phyloP scores from a whole-genome alignment of 2,113 vertebrate genomes.

The Carassius auratus region DNA sequence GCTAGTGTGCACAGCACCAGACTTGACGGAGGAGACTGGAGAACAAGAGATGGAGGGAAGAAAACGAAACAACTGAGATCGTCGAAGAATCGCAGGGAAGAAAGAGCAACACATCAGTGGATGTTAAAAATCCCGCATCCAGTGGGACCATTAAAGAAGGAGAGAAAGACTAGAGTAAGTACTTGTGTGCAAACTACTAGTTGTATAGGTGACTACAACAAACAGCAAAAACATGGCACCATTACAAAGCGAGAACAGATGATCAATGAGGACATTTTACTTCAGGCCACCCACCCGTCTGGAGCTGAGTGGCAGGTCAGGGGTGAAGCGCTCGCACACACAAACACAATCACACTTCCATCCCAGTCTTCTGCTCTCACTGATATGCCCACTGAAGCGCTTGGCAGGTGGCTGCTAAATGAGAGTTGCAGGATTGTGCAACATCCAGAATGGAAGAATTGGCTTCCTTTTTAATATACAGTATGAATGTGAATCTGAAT shows the following conservation, averaged over 20 bases:
- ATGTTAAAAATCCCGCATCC: neutral
- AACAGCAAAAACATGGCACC: slow-evolving; percentile 45
- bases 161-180: slow-evolving; percentile 36
- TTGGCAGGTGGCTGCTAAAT: slow-evolving; percentile 16
- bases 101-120: neutral
- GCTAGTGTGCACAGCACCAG: neutral
- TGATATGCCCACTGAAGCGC: slow-evolving; percentile 53
- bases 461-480: neutral
- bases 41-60: neutral
- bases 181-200: slow-evolving; percentile 42
- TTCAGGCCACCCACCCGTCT: slow-evolving; percentile 48
- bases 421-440: slow-evolving; percentile 4
- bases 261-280: slow-evolving; percentile 70
- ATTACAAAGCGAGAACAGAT: slow-evolving; percentile 57
- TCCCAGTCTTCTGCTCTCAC: slow-evolving; percentile 45
- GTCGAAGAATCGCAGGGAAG: neutral
- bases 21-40: neutral
- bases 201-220: slow-evolving; percentile 67
- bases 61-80: neutral
- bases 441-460: too few species aligned
- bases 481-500: neutral
- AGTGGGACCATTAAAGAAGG: slow-evolving; percentile 17
- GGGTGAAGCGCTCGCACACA: neutral
- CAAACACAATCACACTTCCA: slow-evolving; percentile 45
- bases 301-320: slow-evolving; percentile 40